A percentile compares a stretch with the other conserved stretches of the same genome.
Conservation (phyloP, 2,797 vertebrate genomes). For the Scolopax bukidnonensis region DNA sequence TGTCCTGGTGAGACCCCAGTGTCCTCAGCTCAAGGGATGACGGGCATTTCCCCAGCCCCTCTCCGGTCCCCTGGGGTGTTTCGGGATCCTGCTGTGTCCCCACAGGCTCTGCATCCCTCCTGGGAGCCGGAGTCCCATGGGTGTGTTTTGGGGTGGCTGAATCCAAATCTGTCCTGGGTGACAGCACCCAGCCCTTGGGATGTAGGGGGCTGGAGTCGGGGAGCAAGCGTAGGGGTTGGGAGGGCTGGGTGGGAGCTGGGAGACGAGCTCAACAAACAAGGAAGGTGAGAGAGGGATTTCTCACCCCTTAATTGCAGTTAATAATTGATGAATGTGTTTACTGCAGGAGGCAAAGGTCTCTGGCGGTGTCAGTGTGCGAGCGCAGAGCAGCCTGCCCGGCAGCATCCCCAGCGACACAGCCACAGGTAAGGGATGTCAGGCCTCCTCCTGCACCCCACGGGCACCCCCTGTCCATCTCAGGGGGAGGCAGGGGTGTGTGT, state of each 20-base stretch:
- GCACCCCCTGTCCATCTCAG: accelerated
- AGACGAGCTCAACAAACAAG: not conserved
- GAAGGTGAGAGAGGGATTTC: not conserved
- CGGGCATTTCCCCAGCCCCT: not conserved
- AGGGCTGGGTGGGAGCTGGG: not conserved
- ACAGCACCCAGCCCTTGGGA: accelerated
- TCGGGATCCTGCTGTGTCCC: not conserved
- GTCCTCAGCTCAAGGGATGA: not conserved
- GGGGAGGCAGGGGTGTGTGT: not conserved
- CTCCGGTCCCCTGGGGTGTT: not conserved
- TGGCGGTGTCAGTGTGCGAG: not conserved
- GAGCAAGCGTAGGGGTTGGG: accelerated
- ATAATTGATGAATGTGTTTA: constrained; percentile 60
- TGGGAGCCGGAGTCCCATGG: not conserved
- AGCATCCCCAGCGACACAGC: not conserved
- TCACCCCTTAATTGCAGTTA: constrained; percentile 64
- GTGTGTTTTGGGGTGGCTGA: not conserved
- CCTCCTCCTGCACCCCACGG: accelerated
- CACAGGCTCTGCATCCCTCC: not conserved
- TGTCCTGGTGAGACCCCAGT: not conserved
- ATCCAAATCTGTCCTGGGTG: not conserved
- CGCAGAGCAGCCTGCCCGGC: not conserved
- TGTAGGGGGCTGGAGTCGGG: not conserved
- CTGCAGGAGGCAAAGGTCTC: constrained; percentile 69
- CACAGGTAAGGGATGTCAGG: not conserved